Conservation (phyloP, 2,888 invertebrate genomes). For the Pyrrhosoma nymphula region DNA sequence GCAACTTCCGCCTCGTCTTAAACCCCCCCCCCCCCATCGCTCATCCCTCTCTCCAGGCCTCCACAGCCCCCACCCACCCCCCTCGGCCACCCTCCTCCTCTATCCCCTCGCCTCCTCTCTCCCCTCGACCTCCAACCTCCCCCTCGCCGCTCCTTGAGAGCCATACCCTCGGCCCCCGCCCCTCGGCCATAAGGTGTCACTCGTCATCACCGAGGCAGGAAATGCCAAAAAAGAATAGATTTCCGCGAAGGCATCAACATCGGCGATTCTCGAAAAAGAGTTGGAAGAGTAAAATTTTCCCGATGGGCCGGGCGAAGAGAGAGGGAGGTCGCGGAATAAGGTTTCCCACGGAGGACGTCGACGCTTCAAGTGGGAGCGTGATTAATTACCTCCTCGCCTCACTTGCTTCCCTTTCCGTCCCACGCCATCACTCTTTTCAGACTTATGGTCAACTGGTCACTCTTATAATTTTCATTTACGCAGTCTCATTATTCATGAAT, state of each 20-base stretch:
- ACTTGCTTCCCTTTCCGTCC: neutral
- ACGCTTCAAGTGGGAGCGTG: neutral
- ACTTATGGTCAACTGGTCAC: neutral
- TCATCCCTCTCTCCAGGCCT: neutral
- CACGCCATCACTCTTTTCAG: neutral
- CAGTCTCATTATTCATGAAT: neutral
- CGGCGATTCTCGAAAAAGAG: conserved; percentile 52
- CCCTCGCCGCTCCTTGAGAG: neutral
- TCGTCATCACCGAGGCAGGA: conserved; percentile 39
- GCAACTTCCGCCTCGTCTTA: conserved; percentile 17
- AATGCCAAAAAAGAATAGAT: conserved; percentile 10
- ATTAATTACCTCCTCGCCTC: neutral
- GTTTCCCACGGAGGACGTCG: neutral
- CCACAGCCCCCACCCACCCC: neutral
- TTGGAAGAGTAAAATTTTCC: neutral
- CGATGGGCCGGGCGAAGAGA: neutral
- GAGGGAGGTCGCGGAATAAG: neutral
- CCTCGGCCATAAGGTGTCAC: conserved; percentile 32
- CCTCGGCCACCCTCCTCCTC: neutral
- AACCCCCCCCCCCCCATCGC: neutral
- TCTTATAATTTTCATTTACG: conserved; percentile 3
- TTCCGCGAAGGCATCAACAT: conserved; percentile 47
- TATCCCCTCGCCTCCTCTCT: neutral
- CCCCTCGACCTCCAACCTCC: neutral
- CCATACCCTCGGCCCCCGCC: neutral